Percentiles rank a stretch among this genome's conserved stretches.
These are phyloP conservation scores for Ceryle rudis DNA, from an alignment of 2,797 vertebrate species.

Conservation along the genomic window DNA sequence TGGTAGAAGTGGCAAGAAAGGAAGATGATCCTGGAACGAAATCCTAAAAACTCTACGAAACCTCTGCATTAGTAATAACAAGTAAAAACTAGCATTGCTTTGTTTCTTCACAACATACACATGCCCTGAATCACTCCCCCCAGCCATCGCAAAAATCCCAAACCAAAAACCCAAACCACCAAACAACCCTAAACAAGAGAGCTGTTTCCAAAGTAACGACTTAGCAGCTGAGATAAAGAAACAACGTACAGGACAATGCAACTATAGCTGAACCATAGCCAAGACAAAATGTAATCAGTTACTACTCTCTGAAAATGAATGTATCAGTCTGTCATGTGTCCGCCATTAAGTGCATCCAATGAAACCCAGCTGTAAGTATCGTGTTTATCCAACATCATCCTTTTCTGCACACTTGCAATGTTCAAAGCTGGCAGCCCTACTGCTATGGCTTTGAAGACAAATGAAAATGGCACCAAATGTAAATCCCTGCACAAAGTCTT, in stretches of 20 bases:
- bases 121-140: background rate
- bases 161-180: background rate
- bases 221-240: conserved; percentile 10
- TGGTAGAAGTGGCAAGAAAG: background rate
- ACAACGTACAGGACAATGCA: background rate
- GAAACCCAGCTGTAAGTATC: conserved; percentile 9
- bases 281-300: conserved; percentile 26
- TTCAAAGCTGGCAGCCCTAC: background rate
- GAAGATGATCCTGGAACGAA: background rate
- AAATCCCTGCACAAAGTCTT: background rate
- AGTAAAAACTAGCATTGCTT: background rate
- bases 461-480: background rate
- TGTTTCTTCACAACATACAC: background rate
- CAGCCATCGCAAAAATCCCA: background rate
- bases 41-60: background rate
- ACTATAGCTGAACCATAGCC: background rate
- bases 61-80: background rate
- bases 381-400: background rate
- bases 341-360: background rate
- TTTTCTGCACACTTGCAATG: background rate
- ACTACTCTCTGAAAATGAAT: background rate
- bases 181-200: background rate
- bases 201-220: background rate
- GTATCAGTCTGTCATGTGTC: background rate
- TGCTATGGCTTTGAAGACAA: conserved; percentile 1